Evolutionary conservation across 2,113 vertebrate genomes (phyloP).

Genomic region (Mastomys natalensis): DNA sequence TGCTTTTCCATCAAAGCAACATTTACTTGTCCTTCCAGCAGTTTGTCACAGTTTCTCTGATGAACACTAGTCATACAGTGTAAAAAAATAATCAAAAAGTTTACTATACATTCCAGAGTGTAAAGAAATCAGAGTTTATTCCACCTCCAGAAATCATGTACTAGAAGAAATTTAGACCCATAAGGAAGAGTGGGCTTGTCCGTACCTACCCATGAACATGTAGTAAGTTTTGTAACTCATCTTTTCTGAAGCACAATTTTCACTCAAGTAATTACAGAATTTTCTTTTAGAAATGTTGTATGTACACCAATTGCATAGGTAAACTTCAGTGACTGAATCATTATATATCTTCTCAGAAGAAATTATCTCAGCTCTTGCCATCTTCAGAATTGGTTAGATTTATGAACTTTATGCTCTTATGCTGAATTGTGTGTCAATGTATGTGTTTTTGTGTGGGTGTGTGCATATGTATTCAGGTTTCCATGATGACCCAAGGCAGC

Average conservation of each 20-base stretch:
- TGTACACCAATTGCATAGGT: too few relatives aligned
- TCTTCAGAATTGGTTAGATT: not conserved
- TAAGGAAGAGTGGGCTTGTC: not conserved
- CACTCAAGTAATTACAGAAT: not conserved
- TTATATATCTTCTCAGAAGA: not conserved
- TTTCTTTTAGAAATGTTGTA: not conserved
- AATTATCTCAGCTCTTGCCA: not conserved
- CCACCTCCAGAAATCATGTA: not conserved
- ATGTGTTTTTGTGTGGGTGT: not conserved
- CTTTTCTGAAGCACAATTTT: not conserved
- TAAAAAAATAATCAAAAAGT: not conserved
- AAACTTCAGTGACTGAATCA: not conserved
- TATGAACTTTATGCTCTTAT: not conserved
- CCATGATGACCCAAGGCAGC: not conserved
- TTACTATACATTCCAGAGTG: too few relatives aligned
- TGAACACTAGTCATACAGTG: not conserved
- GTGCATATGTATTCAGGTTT: not conserved
- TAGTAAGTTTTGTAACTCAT: not conserved
- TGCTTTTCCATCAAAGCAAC: not conserved
- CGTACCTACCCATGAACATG: not conserved
- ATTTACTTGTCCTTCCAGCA: not conserved
- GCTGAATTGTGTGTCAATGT: not conserved
- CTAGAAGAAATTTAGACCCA: not conserved
- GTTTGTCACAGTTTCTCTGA: not conserved
- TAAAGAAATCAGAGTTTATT: not conserved